Base-by-base conservation (phyloP, 2,797 vertebrate species). In the Microcaecilia unicolor region DNA sequence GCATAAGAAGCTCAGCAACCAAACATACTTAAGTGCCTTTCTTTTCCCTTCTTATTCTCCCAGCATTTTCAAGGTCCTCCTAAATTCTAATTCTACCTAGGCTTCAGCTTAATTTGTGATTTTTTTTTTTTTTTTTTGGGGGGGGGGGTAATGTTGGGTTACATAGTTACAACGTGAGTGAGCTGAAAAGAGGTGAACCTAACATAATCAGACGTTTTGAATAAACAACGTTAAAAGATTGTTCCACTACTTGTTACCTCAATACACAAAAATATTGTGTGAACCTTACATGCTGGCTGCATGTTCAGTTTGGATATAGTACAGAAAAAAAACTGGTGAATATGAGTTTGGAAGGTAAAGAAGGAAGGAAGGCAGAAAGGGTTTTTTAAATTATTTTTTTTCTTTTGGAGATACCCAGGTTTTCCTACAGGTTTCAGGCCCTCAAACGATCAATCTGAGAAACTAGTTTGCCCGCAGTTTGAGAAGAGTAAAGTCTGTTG, bases 401-500 rank as follows among this genome's bases (percentile, higher is more conserved):
- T n/a, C n/a, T 62, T 64, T 25, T 31, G 44, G 51, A 58, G 45
- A 50, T 31, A 48, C 34, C 51, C 25, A 16, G 36, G 46, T 54
- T 38, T 57, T 44, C 44, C 44, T 29, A 57, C 47, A 51, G 17
- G 5, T 22, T 25, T 33, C 44, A 52, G 48, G 61, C 23, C 24
- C 53, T 49, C 31, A 41, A 26, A 51, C 29, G 41, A 77, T 64
- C 67, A 67, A 61, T 60, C 51, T 48, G 64, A 31, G 34, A 67
- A 64, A 64, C 64, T 64, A 70, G 63, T 67, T 73, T 70, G 53
- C 58, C 67, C 56, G 62, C 66, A 48, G 44, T 58, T 48, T 70
- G 74, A n/a, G n/a, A 85, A 69, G 22, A 63, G 59, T 72, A 60
- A 67, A 83, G 78, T 86, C 80, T 76, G 55, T 71, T 59, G 65